These are phyloP conservation scores for Sipha maydis DNA, from an alignment of 2,888 invertebrate species.

Conservation along the genomic window DNA sequence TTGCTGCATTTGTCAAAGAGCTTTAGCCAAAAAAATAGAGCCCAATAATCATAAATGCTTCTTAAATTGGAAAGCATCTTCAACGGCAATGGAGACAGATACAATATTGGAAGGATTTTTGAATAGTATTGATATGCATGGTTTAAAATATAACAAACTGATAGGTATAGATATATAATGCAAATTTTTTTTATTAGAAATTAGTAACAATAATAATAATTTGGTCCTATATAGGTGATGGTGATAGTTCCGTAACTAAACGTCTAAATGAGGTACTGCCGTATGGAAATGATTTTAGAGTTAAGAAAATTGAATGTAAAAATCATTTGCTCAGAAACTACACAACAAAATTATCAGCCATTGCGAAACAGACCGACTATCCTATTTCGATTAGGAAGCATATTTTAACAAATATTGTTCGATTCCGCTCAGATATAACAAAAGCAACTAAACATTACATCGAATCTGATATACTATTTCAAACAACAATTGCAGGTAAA, in stretches of 20 bases:
- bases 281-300: constrained; percentile 18
- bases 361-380: not conserved
- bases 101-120: too few species aligned
- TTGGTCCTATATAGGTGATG: not conserved
- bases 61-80: too few species aligned
- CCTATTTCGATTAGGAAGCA: constrained; percentile 3
- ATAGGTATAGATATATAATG: too few species aligned
- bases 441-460: constrained; percentile 20
- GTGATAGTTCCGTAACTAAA: constrained; percentile 12
- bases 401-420: constrained; percentile 18
- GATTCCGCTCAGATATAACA: constrained; percentile 13
- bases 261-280: constrained; percentile 9
- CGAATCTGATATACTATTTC: constrained; percentile 1
- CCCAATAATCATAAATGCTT: too few species aligned
- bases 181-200: too few species aligned
- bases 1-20: too few species aligned
- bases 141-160: too few species aligned
- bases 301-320: constrained; percentile 24
- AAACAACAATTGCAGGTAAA: not conserved
- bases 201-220: not conserved
- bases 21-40: too few species aligned
- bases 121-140: too few species aligned
- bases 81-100: too few species aligned
- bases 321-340: constrained; percentile 1
- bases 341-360: not conserved